phyloP scores from a whole-genome alignment of 53 echinoderm and acorn worm genomes.

The Henricia sp. region DNA sequence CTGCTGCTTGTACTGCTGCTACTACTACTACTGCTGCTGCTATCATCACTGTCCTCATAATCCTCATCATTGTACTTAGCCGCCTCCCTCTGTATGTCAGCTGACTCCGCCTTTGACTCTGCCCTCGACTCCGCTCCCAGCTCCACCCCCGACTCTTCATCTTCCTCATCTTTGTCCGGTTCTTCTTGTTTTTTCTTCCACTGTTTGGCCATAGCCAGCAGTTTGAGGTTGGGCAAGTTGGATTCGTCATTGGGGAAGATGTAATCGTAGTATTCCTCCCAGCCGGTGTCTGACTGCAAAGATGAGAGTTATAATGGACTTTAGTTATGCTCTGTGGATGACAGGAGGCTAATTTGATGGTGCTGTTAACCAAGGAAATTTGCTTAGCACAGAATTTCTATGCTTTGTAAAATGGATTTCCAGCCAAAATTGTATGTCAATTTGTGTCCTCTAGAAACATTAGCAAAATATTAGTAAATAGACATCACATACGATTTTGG shows the following conservation, averaged over 20 bases:
- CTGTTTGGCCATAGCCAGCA: constrained; percentile 98
- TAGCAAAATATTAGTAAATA: too few relatives aligned
- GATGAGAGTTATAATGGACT: constrained; percentile 8
- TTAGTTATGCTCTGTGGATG: too few relatives aligned
- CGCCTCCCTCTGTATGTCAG: not conserved
- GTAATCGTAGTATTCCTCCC: constrained; percentile 99
- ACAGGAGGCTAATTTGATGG: too few relatives aligned
- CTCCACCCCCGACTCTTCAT: too few relatives aligned
- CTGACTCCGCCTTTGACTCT: not conserved
- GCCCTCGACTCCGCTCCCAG: too few relatives aligned
- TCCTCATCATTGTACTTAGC: constrained; percentile 42
- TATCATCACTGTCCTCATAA: constrained; percentile 47
- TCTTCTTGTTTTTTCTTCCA: constrained; percentile 85
- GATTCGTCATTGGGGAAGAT: constrained; percentile 98
- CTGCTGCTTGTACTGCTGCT: constrained; percentile 32
- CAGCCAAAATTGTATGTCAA: too few relatives aligned
- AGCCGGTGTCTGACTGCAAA: constrained; percentile 93
- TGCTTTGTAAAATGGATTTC: too few relatives aligned
- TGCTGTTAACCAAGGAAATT: too few relatives aligned
- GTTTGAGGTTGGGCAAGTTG: constrained; percentile 94
- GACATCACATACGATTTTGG: too few relatives aligned
- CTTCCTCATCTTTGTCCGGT: constrained; percentile 9
- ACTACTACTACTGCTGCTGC: constrained; percentile 29
- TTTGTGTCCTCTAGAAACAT: too few relatives aligned
- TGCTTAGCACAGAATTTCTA: too few relatives aligned